phyloP scores from a whole-genome alignment of 1,140 invertebrate species.

The Portunus trituberculatus region DNA sequence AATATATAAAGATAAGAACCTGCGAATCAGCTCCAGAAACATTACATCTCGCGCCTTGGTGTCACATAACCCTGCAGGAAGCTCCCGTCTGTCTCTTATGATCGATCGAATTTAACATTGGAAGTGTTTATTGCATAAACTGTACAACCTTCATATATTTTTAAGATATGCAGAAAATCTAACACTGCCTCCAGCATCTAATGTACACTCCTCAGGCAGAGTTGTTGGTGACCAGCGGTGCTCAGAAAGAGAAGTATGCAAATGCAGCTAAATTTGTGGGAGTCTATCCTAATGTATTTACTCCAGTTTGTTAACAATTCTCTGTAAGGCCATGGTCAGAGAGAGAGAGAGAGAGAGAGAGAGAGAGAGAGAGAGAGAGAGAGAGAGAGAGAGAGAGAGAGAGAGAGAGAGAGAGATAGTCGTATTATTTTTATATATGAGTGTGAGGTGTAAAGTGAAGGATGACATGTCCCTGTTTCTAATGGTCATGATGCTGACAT shows the following conservation, averaged over 20 bases:
- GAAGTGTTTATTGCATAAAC: neutral
- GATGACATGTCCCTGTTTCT: too few species aligned
- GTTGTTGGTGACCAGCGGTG: neutral
- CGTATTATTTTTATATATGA: too few species aligned
- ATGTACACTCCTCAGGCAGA: neutral
- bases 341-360: neutral
- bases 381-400: too few species aligned
- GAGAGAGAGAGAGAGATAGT: too few species aligned
- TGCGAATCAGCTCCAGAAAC: neutral
- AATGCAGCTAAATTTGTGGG: neutral
- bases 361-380: too few species aligned
- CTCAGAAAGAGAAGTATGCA: neutral
- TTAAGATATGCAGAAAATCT: neutral
- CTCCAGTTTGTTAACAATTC: neutral
- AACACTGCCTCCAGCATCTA: neutral
- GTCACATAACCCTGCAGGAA: neutral
- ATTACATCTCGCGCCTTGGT: neutral
- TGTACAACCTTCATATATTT: neutral
- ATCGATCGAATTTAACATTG: too few species aligned
- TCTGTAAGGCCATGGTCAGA: neutral
- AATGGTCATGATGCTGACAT: too few species aligned
- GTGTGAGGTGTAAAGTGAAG: too few species aligned
- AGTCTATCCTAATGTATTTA: neutral
- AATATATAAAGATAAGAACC: slow-evolving; percentile 4
- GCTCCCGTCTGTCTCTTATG: too few species aligned